phyloP scores from a whole-genome alignment of 92 coral and sea anemone species.

The Bergia sp. region DNA sequence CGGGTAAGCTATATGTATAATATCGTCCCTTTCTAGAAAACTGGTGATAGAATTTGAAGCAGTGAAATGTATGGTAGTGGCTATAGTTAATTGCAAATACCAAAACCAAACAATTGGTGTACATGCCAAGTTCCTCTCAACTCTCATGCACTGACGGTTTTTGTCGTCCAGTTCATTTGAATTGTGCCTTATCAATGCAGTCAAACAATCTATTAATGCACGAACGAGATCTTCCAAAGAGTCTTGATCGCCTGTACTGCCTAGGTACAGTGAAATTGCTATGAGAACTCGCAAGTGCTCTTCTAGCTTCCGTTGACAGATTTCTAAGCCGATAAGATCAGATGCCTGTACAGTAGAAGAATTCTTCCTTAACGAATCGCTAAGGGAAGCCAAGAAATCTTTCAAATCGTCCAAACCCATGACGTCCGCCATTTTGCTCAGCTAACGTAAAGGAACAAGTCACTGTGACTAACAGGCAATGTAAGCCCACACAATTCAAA shows the following conservation, averaged over 20 bases:
- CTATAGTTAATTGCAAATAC: no score
- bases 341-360: slow-evolving; percentile 41
- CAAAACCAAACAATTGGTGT: no score
- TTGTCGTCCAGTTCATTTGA: slow-evolving; percentile 43
- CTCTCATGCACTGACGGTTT: not conserved
- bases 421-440: slow-evolving; percentile 42
- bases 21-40: no score
- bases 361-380: slow-evolving; percentile 28
- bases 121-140: no score
- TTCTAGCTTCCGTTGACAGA: slow-evolving; percentile 65
- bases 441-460: no score
- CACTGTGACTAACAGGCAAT: no score
- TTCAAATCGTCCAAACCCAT: slow-evolving; percentile 32
- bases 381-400: slow-evolving; percentile 55
- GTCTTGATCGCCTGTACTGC: slow-evolving; percentile 29
- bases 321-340: slow-evolving; percentile 66
- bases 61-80: no score
- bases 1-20: no score
- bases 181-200: slow-evolving; percentile 46
- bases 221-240: slow-evolving; percentile 49
- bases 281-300: slow-evolving; percentile 52
- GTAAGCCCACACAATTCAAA: no score
- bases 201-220: slow-evolving; percentile 49
- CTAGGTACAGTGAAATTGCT: slow-evolving; percentile 48
- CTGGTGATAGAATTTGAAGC: no score